These are phyloP conservation scores for Amorpha juglandis DNA, from an alignment of 2,888 invertebrate genomes.

Conservation along the genomic window DNA sequence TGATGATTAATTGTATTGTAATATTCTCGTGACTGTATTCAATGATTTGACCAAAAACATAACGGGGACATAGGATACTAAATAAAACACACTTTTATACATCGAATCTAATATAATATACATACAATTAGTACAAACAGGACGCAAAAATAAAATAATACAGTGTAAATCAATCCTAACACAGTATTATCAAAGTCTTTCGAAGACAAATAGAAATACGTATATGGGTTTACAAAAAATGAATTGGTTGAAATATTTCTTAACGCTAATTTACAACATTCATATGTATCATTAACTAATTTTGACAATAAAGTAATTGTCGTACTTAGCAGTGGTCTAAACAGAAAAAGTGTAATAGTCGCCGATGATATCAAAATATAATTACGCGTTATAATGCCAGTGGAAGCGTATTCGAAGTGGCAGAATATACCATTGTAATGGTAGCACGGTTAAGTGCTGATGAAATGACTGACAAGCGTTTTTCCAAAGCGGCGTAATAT, in stretches of 20 bases:
- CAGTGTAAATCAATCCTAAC: background rate
- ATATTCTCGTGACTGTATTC: background rate
- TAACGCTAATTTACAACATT: slow-evolving; percentile 20
- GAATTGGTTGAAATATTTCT: background rate
- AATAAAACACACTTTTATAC: background rate
- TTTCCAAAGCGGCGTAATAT: background rate
- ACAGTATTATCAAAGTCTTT: background rate
- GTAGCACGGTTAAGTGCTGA: background rate
- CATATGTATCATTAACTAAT: background rate
- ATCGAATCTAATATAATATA: background rate
- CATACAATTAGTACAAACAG: background rate
- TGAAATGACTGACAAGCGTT: background rate
- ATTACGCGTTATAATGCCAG: background rate
- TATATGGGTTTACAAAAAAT: background rate
- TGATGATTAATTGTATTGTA: background rate
- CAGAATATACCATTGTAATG: background rate
- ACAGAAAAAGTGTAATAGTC: slow-evolving; percentile 23
- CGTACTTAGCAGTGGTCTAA: slow-evolving; percentile 13
- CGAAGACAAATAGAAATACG: background rate
- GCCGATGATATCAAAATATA: background rate
- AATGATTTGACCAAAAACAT: background rate
- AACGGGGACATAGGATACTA: background rate
- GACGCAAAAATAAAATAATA: background rate
- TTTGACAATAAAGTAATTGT: slow-evolving; percentile 1
- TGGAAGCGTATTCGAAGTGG: background rate